Percentiles rank a stretch among this genome's conserved stretches.
Conservation (phyloP, 2,113 vertebrate species). For the Lipotes vexillifer region DNA sequence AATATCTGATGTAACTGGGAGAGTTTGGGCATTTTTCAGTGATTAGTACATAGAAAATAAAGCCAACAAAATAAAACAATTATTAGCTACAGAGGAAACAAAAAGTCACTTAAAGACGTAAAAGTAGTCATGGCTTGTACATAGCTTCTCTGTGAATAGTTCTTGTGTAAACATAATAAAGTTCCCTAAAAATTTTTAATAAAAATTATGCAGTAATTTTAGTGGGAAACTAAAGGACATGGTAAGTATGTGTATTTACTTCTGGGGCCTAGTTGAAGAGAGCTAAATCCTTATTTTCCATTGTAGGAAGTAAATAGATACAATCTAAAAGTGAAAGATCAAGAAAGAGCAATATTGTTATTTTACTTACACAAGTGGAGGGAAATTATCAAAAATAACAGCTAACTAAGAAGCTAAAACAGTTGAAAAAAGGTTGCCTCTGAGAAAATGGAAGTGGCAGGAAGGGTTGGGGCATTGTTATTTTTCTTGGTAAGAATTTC, state of each 20-base stretch:
- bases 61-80: neutral
- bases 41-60: neutral
- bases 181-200: neutral
- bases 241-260: neutral
- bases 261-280: neutral
- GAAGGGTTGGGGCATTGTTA: neutral
- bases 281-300: neutral
- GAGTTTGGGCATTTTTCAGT: neutral
- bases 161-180: neutral
- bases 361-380: neutral
- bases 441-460: neutral
- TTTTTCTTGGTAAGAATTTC: neutral
- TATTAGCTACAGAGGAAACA: neutral
- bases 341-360: neutral
- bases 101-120: neutral
- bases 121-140: neutral
- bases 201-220: neutral
- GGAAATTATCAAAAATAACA: neutral
- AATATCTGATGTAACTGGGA: neutral
- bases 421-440: neutral
- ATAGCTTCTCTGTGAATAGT: neutral
- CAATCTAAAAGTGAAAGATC: neutral
- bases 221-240: neutral
- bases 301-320: neutral
- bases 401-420: neutral